Evolutionary conservation across 1,140 invertebrate species (phyloP).

Genomic region (Lamellibrachia luymesi): DNA sequence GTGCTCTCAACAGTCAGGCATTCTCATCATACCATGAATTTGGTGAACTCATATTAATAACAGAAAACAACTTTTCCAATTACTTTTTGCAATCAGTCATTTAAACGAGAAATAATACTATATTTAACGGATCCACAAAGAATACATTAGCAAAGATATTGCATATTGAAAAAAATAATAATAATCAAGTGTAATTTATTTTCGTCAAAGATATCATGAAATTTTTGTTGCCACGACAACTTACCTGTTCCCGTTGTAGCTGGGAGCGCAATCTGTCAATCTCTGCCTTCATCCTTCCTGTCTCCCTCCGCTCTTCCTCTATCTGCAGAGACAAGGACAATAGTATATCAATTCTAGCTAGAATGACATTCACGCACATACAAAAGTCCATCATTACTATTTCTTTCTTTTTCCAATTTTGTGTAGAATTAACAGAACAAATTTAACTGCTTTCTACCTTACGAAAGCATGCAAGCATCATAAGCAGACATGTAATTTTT

Average conservation of each 20-base stretch:
- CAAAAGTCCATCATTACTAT: no score
- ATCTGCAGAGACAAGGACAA: neutral
- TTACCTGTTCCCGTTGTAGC: conserved; percentile 4
- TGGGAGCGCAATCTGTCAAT: conserved; percentile 6
- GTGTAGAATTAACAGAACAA: neutral
- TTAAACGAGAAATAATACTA: neutral
- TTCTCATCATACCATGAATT: no score
- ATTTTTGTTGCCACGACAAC: neutral
- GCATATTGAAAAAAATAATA: neutral
- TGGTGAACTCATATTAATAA: no score
- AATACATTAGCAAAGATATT: neutral
- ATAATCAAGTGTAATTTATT: neutral
- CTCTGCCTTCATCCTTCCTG: neutral
- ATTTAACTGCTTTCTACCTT: neutral
- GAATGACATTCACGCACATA: no score
- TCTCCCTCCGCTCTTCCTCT: conserved; percentile 7
- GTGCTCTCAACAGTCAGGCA: no score
- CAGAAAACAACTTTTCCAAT: neutral
- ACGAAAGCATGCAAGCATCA: neutral
- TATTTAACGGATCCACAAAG: neutral
- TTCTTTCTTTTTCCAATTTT: no score
- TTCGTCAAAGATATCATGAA: neutral
- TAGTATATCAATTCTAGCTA: no score
- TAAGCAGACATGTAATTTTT: neutral
- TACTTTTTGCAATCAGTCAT: neutral